phyloP scores from a whole-genome alignment of 2,113 vertebrate genomes.

The Phaetusa simplex region DNA sequence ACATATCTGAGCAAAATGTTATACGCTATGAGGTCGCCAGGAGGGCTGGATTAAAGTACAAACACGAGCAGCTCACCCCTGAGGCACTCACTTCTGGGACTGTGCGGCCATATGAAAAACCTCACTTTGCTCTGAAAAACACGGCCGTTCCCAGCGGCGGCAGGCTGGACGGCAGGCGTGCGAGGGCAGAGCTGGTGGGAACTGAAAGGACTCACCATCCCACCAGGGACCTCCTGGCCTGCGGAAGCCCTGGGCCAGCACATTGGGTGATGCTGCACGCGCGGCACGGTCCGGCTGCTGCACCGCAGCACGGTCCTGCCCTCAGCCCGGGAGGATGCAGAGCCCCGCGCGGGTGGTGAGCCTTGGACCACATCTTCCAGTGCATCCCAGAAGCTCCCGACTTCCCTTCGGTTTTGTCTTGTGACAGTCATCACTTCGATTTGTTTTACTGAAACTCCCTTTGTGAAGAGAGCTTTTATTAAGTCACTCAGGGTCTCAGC shows the following conservation, averaged over 20 bases:
- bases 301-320: rapidly evolving
- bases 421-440: not conserved
- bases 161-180: rapidly evolving
- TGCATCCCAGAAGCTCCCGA: not conserved
- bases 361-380: not conserved
- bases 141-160: rapidly evolving
- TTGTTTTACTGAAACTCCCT: not conserved
- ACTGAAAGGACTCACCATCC: not conserved
- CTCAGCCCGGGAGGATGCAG: not conserved
- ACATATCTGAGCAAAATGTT: not conserved
- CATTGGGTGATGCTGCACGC: rapidly evolving
- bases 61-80: not conserved
- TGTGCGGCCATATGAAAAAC: not conserved
- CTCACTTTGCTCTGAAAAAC: not conserved
- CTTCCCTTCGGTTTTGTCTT: not conserved
- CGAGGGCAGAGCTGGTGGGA: not conserved
- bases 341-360: rapidly evolving
- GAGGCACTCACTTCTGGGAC: not conserved
- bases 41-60: not conserved
- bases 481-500: not conserved
- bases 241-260: not conserved
- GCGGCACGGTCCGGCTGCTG: not conserved
- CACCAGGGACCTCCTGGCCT: not conserved
- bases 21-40: not conserved
- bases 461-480: not conserved